phyloP scores from a whole-genome alignment of 2,888 invertebrate species.

The Mythimna impura region DNA sequence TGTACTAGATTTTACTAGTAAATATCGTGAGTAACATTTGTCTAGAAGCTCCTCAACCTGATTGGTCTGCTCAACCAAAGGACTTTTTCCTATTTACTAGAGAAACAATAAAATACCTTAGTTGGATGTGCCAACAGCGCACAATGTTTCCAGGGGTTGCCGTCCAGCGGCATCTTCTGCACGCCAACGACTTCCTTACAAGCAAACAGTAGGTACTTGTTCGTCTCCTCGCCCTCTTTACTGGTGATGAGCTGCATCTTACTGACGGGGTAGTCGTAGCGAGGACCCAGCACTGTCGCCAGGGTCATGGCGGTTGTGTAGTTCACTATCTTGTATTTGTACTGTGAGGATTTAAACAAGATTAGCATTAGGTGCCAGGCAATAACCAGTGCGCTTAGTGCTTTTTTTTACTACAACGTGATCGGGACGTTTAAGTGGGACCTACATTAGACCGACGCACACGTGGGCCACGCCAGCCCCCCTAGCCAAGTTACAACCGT shows the following conservation, averaged over 20 bases:
- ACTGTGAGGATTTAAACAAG: conserved; percentile 78
- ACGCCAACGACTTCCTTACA: conserved; percentile 92
- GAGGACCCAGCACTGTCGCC: conserved; percentile 92
- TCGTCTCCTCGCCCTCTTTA: conserved; percentile 65
- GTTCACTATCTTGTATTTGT: conserved; percentile 93
- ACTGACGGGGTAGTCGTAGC: conserved; percentile 91
- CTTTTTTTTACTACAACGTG: too few relatives aligned
- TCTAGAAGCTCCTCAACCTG: too few relatives aligned
- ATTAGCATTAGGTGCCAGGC: not conserved
- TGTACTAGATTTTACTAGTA: too few relatives aligned
- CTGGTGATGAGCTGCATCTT: conserved; percentile 81
- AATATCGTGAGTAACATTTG: too few relatives aligned
- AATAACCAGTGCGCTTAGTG: not conserved
- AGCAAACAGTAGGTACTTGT: conserved; percentile 91
- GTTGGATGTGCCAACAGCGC: conserved; percentile 92
- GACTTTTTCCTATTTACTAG: not conserved
- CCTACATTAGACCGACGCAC: too few relatives aligned
- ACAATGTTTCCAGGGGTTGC: conserved; percentile 93
- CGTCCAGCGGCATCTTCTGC: conserved; percentile 93
- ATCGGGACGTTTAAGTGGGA: too few relatives aligned
- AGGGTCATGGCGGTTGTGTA: conserved; percentile 92
- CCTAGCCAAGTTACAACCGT: too few relatives aligned
- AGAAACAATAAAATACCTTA: conserved; percentile 84
- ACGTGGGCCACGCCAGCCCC: too few relatives aligned
- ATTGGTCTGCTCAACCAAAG: too few relatives aligned